These are phyloP conservation scores for Nesometra sesokonis DNA, from an alignment of 35 echinoderm and acorn worm species.

Conservation along the genomic window DNA sequence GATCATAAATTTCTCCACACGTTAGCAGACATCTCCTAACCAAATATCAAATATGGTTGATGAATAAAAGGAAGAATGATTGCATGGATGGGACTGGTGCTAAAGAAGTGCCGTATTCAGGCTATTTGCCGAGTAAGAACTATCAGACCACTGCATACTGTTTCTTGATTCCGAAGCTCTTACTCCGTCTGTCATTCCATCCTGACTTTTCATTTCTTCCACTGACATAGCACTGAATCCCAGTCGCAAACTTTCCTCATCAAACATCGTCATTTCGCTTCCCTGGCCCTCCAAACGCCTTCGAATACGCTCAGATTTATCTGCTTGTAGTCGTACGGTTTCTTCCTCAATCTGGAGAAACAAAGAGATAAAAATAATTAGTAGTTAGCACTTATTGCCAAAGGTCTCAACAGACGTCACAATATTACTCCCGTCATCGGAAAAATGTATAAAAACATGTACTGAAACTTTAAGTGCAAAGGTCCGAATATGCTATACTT, in stretches of 20 bases:
- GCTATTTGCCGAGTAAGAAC: not conserved
- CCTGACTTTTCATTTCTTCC: slow-evolving; percentile 59
- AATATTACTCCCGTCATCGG: too few species aligned
- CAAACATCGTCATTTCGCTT: slow-evolving; percentile 50
- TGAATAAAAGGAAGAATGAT: not conserved
- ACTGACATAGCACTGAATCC: slow-evolving; percentile 62
- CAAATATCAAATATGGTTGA: too few species aligned
- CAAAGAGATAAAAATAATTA: not conserved
- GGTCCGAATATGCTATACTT: too few species aligned
- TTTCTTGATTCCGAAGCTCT: not conserved
- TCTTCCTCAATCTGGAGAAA: slow-evolving; percentile 79
- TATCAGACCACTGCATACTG: not conserved
- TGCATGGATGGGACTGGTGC: not conserved
- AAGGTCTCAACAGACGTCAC: too few species aligned
- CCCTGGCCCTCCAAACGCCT: slow-evolving; percentile 54
- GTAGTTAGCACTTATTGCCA: too few species aligned
- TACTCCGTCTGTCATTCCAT: not conserved
- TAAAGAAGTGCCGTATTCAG: not conserved
- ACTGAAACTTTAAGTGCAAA: too few species aligned
- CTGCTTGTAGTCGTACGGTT: slow-evolving; percentile 34
- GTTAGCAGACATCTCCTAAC: not conserved
- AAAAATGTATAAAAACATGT: too few species aligned
- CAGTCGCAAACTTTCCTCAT: slow-evolving; percentile 38
- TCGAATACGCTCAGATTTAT: slow-evolving; percentile 63
- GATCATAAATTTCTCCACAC: not conserved